phyloP scores from a whole-genome alignment of 2,113 vertebrate genomes.

The Nycticorax nycticorax region DNA sequence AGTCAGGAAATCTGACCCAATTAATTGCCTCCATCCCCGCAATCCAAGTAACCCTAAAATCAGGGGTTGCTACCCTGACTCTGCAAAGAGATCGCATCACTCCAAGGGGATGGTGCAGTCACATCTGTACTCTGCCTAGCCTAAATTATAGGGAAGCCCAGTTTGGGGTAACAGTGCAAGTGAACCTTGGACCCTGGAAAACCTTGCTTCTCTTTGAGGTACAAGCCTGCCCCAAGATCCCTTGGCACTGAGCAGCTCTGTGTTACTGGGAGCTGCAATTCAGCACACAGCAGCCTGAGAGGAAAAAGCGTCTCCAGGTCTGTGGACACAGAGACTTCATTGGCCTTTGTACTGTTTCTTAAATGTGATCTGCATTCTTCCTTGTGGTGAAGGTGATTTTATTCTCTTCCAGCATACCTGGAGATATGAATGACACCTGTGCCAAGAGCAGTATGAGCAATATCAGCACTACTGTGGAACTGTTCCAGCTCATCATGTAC shows the following conservation, averaged over 20 bases:
- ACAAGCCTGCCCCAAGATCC: neutral
- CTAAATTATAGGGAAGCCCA: neutral
- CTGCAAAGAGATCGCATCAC: neutral
- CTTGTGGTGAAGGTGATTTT: neutral
- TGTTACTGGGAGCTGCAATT: neutral
- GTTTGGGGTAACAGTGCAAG: neutral
- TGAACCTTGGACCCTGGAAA: neutral
- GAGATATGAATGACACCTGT: neutral
- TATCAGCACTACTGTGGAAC: neutral
- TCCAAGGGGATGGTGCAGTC: neutral
- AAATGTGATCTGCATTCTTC: neutral
- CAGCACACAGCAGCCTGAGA: neutral
- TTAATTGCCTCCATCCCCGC: neutral
- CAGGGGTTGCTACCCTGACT: neutral
- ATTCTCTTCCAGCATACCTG: neutral
- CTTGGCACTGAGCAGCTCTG: neutral
- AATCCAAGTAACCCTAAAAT: neutral
- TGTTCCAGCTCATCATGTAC: constrained; percentile 70
- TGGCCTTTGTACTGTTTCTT: neutral
- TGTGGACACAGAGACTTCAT: neutral
- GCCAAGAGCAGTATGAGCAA: neutral
- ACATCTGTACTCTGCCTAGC: neutral
- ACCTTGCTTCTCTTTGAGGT: neutral
- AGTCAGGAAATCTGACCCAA: neutral
- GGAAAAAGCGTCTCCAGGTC: neutral